phyloP scores from a whole-genome alignment of 2,113 vertebrate genomes.

The Microcebus lehilahytsara region DNA sequence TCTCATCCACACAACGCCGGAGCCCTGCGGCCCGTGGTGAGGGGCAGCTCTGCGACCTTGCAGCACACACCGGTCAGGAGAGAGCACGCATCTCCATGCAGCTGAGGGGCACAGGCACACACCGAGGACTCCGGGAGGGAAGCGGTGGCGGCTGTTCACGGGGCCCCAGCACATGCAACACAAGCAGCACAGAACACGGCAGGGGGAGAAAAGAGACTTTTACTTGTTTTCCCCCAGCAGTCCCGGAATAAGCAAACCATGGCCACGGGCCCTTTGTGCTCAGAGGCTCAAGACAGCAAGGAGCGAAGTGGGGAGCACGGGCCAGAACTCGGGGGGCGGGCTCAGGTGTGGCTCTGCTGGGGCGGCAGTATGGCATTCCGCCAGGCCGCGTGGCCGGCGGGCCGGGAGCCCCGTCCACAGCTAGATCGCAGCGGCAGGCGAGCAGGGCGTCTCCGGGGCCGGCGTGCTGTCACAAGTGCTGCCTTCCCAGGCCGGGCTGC shows the following conservation, averaged over 20 bases:
- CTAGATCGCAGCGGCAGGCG: not conserved
- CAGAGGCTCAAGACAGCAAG: constrained; percentile 47
- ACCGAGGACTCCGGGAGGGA: constrained; percentile 45
- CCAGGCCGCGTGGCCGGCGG: not conserved
- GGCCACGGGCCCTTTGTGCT: constrained; percentile 64
- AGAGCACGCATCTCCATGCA: constrained; percentile 81
- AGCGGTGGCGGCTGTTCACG: constrained; percentile 75
- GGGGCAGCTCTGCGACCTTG: constrained; percentile 49
- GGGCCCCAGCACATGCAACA: constrained; percentile 82
- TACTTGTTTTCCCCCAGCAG: constrained; percentile 87
- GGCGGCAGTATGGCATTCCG: not conserved
- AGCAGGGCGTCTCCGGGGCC: not conserved
- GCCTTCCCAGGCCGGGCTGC: constrained; percentile 44
- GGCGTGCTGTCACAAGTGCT: not conserved
- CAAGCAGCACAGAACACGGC: constrained; percentile 80
- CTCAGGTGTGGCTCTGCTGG: constrained; percentile 18
- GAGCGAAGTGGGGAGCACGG: not conserved
- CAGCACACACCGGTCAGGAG: constrained; percentile 73
- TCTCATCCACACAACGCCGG: constrained; percentile 58
- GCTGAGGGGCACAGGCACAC: constrained; percentile 74
- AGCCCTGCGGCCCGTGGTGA: not conserved
- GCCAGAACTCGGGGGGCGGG: not conserved
- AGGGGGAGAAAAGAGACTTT: constrained; percentile 78
- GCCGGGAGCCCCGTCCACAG: not conserved
- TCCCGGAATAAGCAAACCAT: constrained; percentile 87